Evolutionary conservation across 2,888 invertebrate species (phyloP).

Genomic region (Andricus quercusramuli): DNA sequence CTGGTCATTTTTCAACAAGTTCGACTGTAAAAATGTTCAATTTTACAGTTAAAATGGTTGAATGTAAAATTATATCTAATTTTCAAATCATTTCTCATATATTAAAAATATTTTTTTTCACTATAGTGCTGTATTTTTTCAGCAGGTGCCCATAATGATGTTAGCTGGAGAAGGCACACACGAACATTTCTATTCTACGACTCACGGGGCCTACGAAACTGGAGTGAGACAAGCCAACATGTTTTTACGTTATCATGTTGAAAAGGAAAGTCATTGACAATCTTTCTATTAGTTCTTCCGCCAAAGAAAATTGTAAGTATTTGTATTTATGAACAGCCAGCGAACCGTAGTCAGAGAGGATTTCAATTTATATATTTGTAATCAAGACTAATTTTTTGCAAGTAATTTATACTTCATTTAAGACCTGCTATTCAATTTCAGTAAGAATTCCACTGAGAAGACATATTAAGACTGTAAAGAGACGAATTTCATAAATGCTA

Average conservation of each 20-base stretch:
- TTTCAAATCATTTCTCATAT: constrained; percentile 12
- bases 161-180: constrained; percentile 85
- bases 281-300: background rate
- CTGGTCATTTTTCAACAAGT: no score
- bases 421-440: no score
- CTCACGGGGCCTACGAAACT: constrained; percentile 84
- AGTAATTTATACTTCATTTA: background rate
- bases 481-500: no score
- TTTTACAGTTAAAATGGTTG: background rate
- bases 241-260: constrained; percentile 64
- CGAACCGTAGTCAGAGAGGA: no score
- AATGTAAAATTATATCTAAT: background rate
- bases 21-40: no score
- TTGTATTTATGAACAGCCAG: background rate
- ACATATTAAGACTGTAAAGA: no score
- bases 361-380: background rate
- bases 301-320: background rate
- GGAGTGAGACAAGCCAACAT: constrained; percentile 80
- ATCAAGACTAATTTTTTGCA: background rate
- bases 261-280: background rate
- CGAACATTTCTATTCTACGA: constrained; percentile 82
- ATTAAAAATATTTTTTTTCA: background rate
- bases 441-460: no score
- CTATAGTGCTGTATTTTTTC: constrained; percentile 50
- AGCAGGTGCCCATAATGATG: constrained; percentile 80